phyloP scores from a whole-genome alignment of 2,113 vertebrate genomes.

The Tetraodon nigroviridis region DNA sequence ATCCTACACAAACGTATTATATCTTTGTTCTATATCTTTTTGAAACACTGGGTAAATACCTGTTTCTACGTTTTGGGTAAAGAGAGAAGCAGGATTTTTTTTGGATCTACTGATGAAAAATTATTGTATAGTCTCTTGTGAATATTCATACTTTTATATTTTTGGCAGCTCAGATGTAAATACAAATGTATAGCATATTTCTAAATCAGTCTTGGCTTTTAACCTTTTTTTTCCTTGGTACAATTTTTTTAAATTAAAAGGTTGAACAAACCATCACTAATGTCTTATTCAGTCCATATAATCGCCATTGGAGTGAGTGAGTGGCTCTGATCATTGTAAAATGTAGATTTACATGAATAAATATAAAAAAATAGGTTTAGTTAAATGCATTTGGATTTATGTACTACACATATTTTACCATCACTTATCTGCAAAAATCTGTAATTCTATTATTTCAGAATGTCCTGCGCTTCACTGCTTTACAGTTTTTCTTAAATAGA shows the following conservation, averaged over 20 bases:
- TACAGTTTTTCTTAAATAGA: conserved; percentile 48
- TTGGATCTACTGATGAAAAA: conserved; percentile 81
- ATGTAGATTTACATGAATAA: conserved; percentile 6
- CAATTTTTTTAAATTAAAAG: conserved; percentile 67
- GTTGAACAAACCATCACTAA: conserved; percentile 59
- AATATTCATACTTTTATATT: conserved; percentile 84
- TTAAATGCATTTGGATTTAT: conserved; percentile 41
- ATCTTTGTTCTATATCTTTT: conserved; percentile 78
- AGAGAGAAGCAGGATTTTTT: conserved; percentile 69
- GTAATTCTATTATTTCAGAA: conserved; percentile 44
- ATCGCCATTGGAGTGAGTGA: conserved; percentile 31
- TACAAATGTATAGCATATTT: conserved; percentile 91
- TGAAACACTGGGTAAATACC: conserved; percentile 79
- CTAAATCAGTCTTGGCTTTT: conserved; percentile 78
- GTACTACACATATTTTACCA: conserved; percentile 37
- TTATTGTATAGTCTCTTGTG: conserved; percentile 85
- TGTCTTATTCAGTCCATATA: conserved; percentile 58
- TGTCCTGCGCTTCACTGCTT: conserved; percentile 55
- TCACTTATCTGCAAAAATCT: conserved; percentile 18
- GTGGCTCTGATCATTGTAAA: conserved; percentile 44
- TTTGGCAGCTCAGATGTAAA: conserved; percentile 98
- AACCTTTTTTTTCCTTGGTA: conserved; percentile 75
- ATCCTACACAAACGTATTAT: conserved; percentile 73
- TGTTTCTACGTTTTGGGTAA: conserved; percentile 76
- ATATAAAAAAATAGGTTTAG: conserved; percentile 32